Evolutionary conservation across 2,797 vertebrate species (phyloP), one percentile per base, ranked within the genome.

Genomic region (Thaleichthys pacificus): DNA sequence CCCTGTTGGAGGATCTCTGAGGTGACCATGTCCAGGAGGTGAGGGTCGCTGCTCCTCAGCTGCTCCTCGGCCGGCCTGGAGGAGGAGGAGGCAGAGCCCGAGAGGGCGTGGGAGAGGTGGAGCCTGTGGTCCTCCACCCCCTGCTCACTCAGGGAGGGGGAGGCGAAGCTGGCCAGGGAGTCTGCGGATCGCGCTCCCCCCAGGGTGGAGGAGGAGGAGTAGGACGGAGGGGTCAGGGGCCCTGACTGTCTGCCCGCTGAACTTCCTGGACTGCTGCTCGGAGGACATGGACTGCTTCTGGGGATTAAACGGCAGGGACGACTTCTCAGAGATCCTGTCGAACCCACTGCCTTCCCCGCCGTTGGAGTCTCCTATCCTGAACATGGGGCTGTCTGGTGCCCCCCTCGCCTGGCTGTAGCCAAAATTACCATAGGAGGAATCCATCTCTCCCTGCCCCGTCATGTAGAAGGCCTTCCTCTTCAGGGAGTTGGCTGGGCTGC

Each of bases 401-500:
- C 81, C 94, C 87, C 95, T 94, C 79, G 95, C 92, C 92, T 97
- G 96, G 84, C 95, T 91, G 63, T 97, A 99, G 89, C 94, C 95
- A 86, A 97, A 98, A 91, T 95, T 97, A 85, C 93, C 96, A 76
- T 98, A 99, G 85, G 93, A 89, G 84, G 96, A 93, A 88, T 98
- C 96, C 85, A 98, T 94, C 75, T 98, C 96, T 80, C 95, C 95
- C 88, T 97, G 97, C 86, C 95, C 93, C 77, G 95, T 91, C 95
- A 97, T 96, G 80, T 98, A 99, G 91, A 98, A 98, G 87, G 97
- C 95, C 91, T 98, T 98, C 82, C 96, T 93, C 90, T 98, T 98
- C 77, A 98, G 94, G 38, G 95, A 96, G 88, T 94, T 96, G 77
- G 97, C 95, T 4, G 96, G 95, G 86, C 93, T 96, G 81, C 94